Conservation (phyloP, 2,797 vertebrate species). For the Myotis myotis region DNA sequence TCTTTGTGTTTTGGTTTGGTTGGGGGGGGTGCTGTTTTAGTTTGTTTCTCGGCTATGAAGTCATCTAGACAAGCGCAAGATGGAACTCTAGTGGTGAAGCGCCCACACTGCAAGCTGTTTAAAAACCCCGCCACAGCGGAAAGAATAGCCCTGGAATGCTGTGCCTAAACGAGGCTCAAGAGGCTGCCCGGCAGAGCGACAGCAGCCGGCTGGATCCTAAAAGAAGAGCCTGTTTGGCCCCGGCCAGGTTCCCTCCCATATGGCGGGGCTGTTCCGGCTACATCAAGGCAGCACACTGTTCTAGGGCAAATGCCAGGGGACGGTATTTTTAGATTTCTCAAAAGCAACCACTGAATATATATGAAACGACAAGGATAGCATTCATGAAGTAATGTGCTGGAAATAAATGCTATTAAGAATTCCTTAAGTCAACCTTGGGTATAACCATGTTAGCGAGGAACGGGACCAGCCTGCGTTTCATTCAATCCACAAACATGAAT, state of each 20-base stretch:
- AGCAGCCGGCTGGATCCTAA: conserved; percentile 43
- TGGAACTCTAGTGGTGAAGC: conserved; percentile 92
- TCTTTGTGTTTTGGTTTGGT: not conserved
- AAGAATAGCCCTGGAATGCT: conserved; percentile 51
- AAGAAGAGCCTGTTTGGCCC: conserved; percentile 58
- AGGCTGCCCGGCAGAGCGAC: not conserved
- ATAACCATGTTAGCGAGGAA: not conserved
- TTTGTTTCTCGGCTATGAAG: not conserved
- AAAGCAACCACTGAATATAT: conserved; percentile 66
- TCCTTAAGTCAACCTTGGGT: conserved; percentile 50
- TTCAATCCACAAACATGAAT: conserved; percentile 27
- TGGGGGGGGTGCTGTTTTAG: not conserved
- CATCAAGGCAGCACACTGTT: conserved; percentile 30
- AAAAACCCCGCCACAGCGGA: not conserved
- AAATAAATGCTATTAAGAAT: conserved; percentile 69
- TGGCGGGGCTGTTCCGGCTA: conserved; percentile 24
- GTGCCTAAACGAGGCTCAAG: conserved; percentile 8
- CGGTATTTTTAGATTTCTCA: conserved; percentile 67
- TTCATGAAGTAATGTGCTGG: conserved; percentile 75
- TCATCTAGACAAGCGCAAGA: conserved; percentile 88
- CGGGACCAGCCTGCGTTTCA: not conserved
- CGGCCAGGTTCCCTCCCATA: conserved; percentile 31
- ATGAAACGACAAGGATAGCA: conserved; percentile 73
- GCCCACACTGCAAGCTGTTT: conserved; percentile 51
- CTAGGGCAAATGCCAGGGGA: conserved; percentile 60